Conservation (phyloP, 1,140 invertebrate species). For the Drosophila teissieri region DNA sequence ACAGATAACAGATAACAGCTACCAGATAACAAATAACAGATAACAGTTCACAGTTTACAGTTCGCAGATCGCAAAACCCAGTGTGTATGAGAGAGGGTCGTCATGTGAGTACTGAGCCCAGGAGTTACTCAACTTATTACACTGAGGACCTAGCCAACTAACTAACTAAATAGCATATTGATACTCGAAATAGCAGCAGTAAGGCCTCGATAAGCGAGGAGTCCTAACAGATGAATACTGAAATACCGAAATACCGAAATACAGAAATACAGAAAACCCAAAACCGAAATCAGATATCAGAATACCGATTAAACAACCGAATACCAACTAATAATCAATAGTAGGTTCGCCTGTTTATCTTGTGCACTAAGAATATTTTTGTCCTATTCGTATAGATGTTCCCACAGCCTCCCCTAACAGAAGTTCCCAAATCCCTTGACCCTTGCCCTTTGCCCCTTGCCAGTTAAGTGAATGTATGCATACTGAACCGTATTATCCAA, state of each 20-base stretch:
- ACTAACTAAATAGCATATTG: constrained; percentile 53
- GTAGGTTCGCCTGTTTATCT: constrained; percentile 30
- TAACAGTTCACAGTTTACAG: constrained; percentile 21
- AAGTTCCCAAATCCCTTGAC: constrained; percentile 24
- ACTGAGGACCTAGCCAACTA: constrained; percentile 24
- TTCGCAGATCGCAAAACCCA: constrained; percentile 8
- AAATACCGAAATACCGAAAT: constrained; percentile 15
- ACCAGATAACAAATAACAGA: background rate
- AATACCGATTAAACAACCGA: constrained; percentile 1
- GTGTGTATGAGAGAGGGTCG: constrained; percentile 8
- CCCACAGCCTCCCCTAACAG: background rate
- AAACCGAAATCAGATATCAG: constrained; percentile 7
- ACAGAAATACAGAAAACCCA: constrained; percentile 21
- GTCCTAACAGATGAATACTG: constrained; percentile 9
- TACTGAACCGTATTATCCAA: constrained; percentile 65
- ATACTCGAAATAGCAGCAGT: constrained; percentile 51
- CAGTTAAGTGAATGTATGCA: constrained; percentile 55
- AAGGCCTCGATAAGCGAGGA: constrained; percentile 15
- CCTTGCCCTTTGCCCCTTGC: background rate
- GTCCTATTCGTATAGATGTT: constrained; percentile 23
- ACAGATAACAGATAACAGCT: background rate
- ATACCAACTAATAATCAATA: constrained; percentile 26
- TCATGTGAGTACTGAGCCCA: constrained; percentile 38
- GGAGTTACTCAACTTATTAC: constrained; percentile 24
- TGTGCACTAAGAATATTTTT: constrained; percentile 28